A percentile compares a stretch with the other conserved stretches of the same genome.
phyloP scores from a whole-genome alignment of 37 sponge, comb jelly and placozoan species.

The Chondrosia reniformis region DNA sequence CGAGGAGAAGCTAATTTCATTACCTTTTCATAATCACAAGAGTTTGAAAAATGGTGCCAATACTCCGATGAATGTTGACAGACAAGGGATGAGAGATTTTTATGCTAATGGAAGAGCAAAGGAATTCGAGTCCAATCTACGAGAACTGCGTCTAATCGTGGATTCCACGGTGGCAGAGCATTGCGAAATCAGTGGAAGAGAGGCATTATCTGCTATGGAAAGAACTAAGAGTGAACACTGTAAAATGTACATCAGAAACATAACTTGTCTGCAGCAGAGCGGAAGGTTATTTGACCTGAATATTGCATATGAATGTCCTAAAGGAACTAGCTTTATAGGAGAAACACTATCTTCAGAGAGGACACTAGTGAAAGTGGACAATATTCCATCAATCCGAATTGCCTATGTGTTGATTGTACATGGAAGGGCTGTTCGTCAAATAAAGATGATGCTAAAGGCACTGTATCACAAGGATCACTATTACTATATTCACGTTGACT shows the following conservation, averaged over 20 bases:
- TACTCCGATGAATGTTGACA: too few relatives aligned
- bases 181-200: conserved; percentile 40
- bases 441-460: conserved; percentile 81
- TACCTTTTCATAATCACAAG: too few relatives aligned
- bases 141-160: too few relatives aligned
- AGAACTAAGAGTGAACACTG: conserved; percentile 70
- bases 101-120: too few relatives aligned
- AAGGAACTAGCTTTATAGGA: conserved; percentile 33
- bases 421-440: conserved; percentile 79
- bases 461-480: conserved; percentile 87
- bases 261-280: conserved; percentile 51
- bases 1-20: too few relatives aligned
- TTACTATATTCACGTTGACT: conserved; percentile 87
- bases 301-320: conserved; percentile 60
- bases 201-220: conserved; percentile 72
- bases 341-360: neutral
- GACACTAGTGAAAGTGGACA: neutral
- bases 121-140: too few relatives aligned
- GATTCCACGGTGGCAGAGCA: too few relatives aligned
- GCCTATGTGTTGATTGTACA: conserved; percentile 81
- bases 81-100: too few relatives aligned
- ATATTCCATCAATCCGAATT: conserved; percentile 40
- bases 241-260: conserved; percentile 50
- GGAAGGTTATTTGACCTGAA: conserved; percentile 49
- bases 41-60: too few relatives aligned